These are phyloP conservation scores for Cavia porcellus DNA, from an alignment of 2,113 vertebrate genomes.

Conservation along the genomic window DNA sequence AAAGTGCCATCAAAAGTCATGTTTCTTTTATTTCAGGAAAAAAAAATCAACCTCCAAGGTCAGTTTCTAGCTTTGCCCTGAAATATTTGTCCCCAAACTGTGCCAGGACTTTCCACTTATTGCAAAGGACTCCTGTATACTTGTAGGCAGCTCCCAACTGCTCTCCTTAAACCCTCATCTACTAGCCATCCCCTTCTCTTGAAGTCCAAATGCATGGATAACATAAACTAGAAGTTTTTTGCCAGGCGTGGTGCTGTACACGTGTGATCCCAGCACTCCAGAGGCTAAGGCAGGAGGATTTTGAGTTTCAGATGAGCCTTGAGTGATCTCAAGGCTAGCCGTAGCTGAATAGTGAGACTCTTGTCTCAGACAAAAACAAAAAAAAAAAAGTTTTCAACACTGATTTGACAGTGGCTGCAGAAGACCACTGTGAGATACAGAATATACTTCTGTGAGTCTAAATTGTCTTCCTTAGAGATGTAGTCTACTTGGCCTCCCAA, in stretches of 20 bases:
- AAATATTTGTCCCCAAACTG: neutral
- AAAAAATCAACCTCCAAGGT: neutral
- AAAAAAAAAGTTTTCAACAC: neutral
- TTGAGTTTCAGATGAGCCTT: too few species aligned
- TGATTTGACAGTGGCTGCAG: neutral
- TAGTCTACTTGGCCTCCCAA: neutral
- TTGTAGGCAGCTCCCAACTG: neutral
- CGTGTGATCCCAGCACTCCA: too few species aligned
- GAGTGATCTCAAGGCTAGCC: too few species aligned
- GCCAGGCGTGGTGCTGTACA: too few species aligned
- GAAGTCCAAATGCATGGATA: neutral
- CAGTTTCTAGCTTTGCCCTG: neutral
- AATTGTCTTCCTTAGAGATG: neutral
- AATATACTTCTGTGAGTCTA: neutral
- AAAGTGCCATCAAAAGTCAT: slow-evolving; percentile 28
- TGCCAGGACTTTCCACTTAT: neutral
- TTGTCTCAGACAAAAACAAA: too few species aligned
- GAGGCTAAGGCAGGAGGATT: too few species aligned
- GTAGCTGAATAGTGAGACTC: too few species aligned
- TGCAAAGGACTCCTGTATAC: neutral
- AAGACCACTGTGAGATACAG: neutral
- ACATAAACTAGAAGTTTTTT: neutral
- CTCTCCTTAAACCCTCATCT: neutral
- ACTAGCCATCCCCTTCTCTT: neutral
- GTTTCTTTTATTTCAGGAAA: slow-evolving; percentile 27